Conservation (phyloP, 2,797 vertebrate species). For the Phrynocephalus guinanensis region DNA sequence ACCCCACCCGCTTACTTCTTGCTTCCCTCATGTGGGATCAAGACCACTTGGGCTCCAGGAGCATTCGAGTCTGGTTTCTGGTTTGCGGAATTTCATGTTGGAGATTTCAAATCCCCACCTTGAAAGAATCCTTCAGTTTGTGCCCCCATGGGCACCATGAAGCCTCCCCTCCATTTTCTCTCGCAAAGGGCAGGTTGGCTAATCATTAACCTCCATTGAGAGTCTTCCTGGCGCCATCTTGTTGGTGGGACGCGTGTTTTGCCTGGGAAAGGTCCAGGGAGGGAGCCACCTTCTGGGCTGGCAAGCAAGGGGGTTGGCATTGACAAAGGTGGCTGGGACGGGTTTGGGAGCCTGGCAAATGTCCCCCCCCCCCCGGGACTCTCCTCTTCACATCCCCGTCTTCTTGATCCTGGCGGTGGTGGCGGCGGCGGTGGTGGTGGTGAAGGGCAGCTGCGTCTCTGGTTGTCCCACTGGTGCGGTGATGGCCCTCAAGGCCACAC, state of each 20-base stretch:
- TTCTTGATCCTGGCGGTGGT: no score
- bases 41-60: background rate
- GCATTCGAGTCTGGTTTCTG: background rate
- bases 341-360: background rate
- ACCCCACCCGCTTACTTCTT: background rate
- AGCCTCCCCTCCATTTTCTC: slow-evolving; percentile 17
- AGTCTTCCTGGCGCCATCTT: slow-evolving; percentile 66
- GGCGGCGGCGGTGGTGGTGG: no score
- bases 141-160: background rate
- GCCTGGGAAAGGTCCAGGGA: background rate
- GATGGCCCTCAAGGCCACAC: background rate
- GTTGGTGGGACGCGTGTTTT: fast-evolving
- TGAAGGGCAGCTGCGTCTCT: no score
- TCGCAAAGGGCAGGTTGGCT: background rate
- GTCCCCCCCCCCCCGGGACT: background rate
- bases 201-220: slow-evolving; percentile 64
- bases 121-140: background rate
- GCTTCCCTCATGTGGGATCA: background rate
- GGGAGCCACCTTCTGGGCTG: background rate
- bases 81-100: no score
- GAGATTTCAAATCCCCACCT: background rate
- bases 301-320: background rate
- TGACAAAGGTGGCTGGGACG: background rate
- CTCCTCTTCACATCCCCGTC: no score
- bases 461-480: background rate